Conservation (phyloP, 2,888 invertebrate genomes). For the Sepiola atlantica region DNA sequence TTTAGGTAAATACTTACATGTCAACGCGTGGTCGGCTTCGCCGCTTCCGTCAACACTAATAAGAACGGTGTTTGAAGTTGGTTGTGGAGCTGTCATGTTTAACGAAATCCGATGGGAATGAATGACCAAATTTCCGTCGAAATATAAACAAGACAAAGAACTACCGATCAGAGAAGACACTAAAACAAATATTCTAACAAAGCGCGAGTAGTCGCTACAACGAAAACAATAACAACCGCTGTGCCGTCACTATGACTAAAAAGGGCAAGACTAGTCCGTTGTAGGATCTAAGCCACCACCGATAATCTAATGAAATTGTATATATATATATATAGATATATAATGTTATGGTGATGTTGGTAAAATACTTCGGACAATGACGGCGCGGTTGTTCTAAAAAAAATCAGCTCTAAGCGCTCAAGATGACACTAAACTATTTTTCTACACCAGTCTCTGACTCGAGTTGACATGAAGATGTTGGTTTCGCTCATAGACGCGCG, state of each 20-base stretch:
- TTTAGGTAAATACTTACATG: constrained; percentile 33
- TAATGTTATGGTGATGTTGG: background rate
- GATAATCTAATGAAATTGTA: background rate
- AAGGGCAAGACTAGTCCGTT: background rate
- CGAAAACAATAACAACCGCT: background rate
- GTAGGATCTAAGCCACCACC: background rate
- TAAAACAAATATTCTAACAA: background rate
- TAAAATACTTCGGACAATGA: background rate
- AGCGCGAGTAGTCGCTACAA: background rate
- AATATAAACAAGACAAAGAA: background rate
- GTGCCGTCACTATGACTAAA: background rate
- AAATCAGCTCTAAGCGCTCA: background rate
- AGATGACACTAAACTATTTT: background rate
- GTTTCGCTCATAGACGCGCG: background rate
- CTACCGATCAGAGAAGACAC: background rate
- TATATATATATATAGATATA: background rate
- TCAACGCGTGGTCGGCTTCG: constrained; percentile 42
- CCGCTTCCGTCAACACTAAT: constrained; percentile 37
- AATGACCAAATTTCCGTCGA: background rate
- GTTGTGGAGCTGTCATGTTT: background rate
- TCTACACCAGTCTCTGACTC: background rate
- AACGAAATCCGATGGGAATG: background rate
- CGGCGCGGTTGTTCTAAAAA: background rate
- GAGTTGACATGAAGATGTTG: background rate
- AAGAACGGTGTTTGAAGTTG: constrained; percentile 24